Evolutionary conservation across 2,797 vertebrate species (phyloP).

Genomic region (Scolopax rusticola): DNA sequence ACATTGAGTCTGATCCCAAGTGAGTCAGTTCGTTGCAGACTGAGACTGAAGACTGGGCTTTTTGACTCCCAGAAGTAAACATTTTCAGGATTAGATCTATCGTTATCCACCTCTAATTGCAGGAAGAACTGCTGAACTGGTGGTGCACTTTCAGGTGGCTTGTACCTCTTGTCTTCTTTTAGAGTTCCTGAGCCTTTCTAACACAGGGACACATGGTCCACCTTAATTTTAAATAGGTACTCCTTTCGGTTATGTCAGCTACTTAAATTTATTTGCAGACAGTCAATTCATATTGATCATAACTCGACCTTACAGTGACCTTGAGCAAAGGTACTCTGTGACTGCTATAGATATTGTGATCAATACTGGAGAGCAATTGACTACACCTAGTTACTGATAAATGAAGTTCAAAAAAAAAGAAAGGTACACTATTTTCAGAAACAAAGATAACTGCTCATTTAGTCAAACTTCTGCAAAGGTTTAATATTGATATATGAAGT

Average conservation of each 20-base stretch:
- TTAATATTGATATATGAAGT: conserved; percentile 84
- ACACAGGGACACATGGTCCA: conserved; percentile 72
- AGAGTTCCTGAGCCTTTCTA: conserved; percentile 28
- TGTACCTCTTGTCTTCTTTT: background rate
- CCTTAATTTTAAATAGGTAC: conserved; percentile 84
- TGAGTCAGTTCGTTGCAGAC: background rate
- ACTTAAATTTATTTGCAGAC: conserved; percentile 88
- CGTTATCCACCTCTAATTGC: background rate
- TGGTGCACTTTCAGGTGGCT: background rate
- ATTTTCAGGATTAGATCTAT: conserved; percentile 4
- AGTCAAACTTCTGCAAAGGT: conserved; percentile 80
- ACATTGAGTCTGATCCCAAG: background rate
- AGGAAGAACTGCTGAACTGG: conserved; percentile 1
- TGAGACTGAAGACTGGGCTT: background rate
- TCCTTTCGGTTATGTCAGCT: conserved; percentile 84
- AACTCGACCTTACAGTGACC: conserved; percentile 87
- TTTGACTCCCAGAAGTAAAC: background rate
- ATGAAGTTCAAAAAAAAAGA: conserved; percentile 73
- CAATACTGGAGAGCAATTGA: conserved; percentile 86
- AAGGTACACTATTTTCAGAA: conserved; percentile 80
- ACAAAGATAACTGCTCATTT: conserved; percentile 83
- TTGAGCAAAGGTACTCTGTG: conserved; percentile 84
- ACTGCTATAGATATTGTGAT: conserved; percentile 88
- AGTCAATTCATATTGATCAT: conserved; percentile 91
- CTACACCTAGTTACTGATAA: conserved; percentile 88